These are phyloP conservation scores for Dexiosoma caninum DNA, from an alignment of 2,888 invertebrate species.

Conservation along the genomic window DNA sequence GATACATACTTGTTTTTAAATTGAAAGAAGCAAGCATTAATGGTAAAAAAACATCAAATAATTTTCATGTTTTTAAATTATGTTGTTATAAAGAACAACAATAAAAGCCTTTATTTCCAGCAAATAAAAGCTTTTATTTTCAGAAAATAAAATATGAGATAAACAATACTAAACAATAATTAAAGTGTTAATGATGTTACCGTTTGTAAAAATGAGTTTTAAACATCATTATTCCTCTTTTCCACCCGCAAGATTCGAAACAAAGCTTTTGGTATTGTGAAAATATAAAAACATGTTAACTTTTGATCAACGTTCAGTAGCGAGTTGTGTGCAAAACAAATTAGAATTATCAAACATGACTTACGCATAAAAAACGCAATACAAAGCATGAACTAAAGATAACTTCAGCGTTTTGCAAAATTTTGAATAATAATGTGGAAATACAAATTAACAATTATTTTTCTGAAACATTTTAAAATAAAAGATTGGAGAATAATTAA, in stretches of 20 bases:
- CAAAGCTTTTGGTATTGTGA: constrained; percentile 65
- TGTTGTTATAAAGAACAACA: constrained; percentile 12
- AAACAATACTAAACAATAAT: constrained; percentile 1
- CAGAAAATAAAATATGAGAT: too few species aligned
- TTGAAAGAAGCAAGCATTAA: too few species aligned
- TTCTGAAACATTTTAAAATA: constrained; percentile 3
- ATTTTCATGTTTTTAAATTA: background rate
- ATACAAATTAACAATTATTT: background rate
- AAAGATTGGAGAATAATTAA: background rate
- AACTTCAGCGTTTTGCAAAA: background rate
- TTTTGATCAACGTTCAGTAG: constrained; percentile 65
- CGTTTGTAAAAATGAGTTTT: constrained; percentile 27
- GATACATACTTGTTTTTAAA: constrained; percentile 16
- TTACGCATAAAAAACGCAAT: background rate
- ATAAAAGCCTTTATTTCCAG: background rate
- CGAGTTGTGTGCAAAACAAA: constrained; percentile 58
- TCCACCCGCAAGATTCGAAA: constrained; percentile 58
- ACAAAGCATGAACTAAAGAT: constrained; percentile 30
- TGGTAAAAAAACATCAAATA: background rate
- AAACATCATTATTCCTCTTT: constrained; percentile 61
- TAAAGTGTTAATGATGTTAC: constrained; percentile 46
- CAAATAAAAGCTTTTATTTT: constrained; percentile 36
- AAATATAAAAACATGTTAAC: constrained; percentile 73
- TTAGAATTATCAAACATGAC: constrained; percentile 46
- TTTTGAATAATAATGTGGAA: background rate